Conservation (phyloP, 37 sponge, comb jelly and placozoan species). For the Chondrosia reniformis region DNA sequence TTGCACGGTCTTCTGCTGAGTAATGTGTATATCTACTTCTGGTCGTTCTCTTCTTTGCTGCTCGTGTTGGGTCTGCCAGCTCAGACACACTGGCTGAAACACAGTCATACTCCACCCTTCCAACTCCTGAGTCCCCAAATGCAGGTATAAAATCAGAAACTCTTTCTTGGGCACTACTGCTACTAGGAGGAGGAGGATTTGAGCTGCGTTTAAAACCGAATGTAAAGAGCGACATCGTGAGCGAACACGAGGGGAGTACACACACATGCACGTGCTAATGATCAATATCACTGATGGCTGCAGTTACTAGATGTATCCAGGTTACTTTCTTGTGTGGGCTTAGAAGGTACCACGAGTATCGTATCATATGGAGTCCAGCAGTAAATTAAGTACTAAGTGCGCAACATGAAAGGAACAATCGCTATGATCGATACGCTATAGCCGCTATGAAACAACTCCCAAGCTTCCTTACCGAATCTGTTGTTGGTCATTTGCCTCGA, state of each 20-base stretch:
- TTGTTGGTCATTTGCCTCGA: constrained; percentile 45
- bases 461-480: neutral
- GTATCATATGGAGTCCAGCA: constrained; percentile 15
- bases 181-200: neutral
- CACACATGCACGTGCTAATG: neutral
- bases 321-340: constrained; percentile 33
- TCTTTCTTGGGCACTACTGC: neutral
- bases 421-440: constrained; percentile 46
- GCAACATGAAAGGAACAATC: constrained; percentile 26
- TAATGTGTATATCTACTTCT: constrained; percentile 25
- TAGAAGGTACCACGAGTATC: constrained; percentile 49
- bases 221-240: constrained; percentile 45
- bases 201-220: constrained; percentile 25
- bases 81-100: neutral
- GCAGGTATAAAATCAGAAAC: constrained; percentile 12
- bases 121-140: constrained; percentile 10
- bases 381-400: constrained; percentile 17
- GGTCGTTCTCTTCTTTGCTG: constrained; percentile 5
- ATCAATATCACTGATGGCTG: neutral
- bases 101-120: constrained; percentile 1
- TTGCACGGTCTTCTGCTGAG: constrained; percentile 21
- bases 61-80: constrained; percentile 6
- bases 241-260: neutral
- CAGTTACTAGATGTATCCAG: neutral
- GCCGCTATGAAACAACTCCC: constrained; percentile 34